Base-by-base conservation (phyloP, 2,888 invertebrate species). In the Altica lythri region DNA sequence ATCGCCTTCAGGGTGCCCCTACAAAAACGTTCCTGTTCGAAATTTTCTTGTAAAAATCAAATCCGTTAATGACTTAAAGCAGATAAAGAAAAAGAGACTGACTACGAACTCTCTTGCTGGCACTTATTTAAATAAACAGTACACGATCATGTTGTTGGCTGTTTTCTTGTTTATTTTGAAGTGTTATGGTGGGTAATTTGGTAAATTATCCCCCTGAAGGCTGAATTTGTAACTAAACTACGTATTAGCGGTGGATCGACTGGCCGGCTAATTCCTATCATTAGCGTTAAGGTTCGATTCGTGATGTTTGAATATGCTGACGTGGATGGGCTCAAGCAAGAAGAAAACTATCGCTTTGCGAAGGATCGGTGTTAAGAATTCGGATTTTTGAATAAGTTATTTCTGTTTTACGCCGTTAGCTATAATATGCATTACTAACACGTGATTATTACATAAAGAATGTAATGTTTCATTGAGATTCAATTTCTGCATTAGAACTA, bases 221-320 rank as follows among this genome's bases (percentile, higher is more conserved):
- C 77, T 77, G 80, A 80, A 81, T 81, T 81, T 81, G 80, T 80
- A 81, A 80, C 80, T 81, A 81, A 82, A 81, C 81, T 81, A 81
- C 77, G 80, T 80, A 82, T 82, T 81, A 81, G 80, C 80, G 79
- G 80, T 77, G 80, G 79, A 81, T 81, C 81, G 81, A 77, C 78
- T 78, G 78, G 79, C 76, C 78, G 78, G 78, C 79, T 81, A 77
- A 78, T 78, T 72, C 75, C 77, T 77, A 77, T 77, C 76, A 77
- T 78, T 77, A 76, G 72, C 72, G 72, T 72, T 75, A 74, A 75
- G 74, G 73, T 75, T 76, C 76, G 75, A 75, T 75, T 76, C 78
- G 77, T 78, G 78, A 77, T 78, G 77, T 78, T 78, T 78, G 77
- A 75, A 77, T 77, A 77, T 73, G 74, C 72, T 74, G 74, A 73